A percentile compares a stretch with the other conserved stretches of the same genome.
Evolutionary conservation across 2,797 vertebrate genomes (phyloP).

Genomic region (Danio jaintianensis): DNA sequence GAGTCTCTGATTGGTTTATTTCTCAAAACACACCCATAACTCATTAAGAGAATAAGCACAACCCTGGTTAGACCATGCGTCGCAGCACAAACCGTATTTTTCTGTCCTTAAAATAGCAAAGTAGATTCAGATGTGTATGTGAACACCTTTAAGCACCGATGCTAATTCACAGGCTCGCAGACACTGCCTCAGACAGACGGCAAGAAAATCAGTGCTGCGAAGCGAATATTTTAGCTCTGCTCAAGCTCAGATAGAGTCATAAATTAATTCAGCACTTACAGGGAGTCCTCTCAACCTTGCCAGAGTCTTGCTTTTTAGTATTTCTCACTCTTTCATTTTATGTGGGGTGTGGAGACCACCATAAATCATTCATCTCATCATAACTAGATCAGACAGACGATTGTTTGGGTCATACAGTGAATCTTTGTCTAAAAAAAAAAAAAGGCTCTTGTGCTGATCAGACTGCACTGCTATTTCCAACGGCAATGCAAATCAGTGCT

Average conservation of each 20-base stretch:
- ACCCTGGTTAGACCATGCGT: too few relatives aligned
- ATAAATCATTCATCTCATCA: constrained; percentile 64
- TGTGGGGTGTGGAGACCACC: constrained; percentile 40
- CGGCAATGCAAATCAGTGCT: constrained; percentile 34
- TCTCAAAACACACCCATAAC: too few relatives aligned
- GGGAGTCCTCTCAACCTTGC: constrained; percentile 60
- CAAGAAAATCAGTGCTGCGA: constrained; percentile 34
- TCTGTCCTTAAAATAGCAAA: too few relatives aligned
- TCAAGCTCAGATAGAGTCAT: constrained; percentile 59
- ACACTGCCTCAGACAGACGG: constrained; percentile 27
- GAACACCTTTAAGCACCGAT: constrained; percentile 47
- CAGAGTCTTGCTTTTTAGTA: constrained; percentile 48
- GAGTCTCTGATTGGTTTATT: too few relatives aligned
- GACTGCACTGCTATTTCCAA: constrained; percentile 22
- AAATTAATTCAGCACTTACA: constrained; percentile 58
- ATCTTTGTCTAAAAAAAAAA: constrained; percentile 23
- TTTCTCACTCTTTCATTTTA: constrained; percentile 49
- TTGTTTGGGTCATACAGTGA: constrained; percentile 53
- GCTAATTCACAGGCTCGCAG: constrained; percentile 46
- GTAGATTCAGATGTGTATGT: too few relatives aligned
- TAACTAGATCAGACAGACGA: constrained; percentile 55
- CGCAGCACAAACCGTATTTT: too few relatives aligned
- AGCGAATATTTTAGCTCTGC: constrained; percentile 52
- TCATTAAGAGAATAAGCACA: too few relatives aligned
- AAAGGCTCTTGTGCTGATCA: constrained; percentile 2